These are phyloP conservation scores for Ganaspis brasiliensis DNA, from an alignment of 2,888 invertebrate genomes.

Conservation along the genomic window DNA sequence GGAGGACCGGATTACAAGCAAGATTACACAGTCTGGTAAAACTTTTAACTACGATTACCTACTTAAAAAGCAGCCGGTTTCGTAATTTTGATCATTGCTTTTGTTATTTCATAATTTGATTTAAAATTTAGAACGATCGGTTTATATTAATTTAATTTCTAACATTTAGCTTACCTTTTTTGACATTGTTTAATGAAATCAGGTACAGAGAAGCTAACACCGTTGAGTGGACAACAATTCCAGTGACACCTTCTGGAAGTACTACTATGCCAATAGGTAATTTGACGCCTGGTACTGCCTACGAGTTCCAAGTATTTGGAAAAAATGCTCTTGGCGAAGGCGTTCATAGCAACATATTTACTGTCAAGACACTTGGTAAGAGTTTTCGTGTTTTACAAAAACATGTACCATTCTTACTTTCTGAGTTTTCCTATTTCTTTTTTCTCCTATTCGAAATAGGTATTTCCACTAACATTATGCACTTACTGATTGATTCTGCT, in stretches of 20 bases:
- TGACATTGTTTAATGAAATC: slow-evolving; percentile 37
- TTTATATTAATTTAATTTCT: no score
- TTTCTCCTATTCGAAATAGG: slow-evolving; percentile 10
- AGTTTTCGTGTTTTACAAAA: no score
- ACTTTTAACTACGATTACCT: not conserved
- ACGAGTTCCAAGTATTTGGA: slow-evolving; percentile 98
- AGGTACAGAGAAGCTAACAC: slow-evolving; percentile 93
- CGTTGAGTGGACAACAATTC: slow-evolving; percentile 95
- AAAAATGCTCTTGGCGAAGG: slow-evolving; percentile 97
- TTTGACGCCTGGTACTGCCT: slow-evolving; percentile 93
- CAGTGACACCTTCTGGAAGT: slow-evolving; percentile 95
- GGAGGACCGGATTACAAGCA: slow-evolving; percentile 97
- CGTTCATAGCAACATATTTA: slow-evolving; percentile 96
- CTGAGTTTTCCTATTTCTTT: slow-evolving; percentile 28
- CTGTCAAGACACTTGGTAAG: slow-evolving; percentile 94
- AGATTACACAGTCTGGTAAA: slow-evolving; percentile 95
- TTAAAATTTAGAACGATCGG: no score
- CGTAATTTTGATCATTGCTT: not conserved
- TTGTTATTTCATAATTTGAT: not conserved
- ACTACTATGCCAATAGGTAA: slow-evolving; percentile 93
- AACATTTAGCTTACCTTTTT: not conserved
- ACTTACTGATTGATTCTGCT: slow-evolving; percentile 48
- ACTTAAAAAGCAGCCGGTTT: not conserved
- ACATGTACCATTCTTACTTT: not conserved
- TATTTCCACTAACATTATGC: slow-evolving; percentile 20